Evolutionary conservation across 2,113 vertebrate genomes (phyloP).

Genomic region (Eretmochelys imbricata): DNA sequence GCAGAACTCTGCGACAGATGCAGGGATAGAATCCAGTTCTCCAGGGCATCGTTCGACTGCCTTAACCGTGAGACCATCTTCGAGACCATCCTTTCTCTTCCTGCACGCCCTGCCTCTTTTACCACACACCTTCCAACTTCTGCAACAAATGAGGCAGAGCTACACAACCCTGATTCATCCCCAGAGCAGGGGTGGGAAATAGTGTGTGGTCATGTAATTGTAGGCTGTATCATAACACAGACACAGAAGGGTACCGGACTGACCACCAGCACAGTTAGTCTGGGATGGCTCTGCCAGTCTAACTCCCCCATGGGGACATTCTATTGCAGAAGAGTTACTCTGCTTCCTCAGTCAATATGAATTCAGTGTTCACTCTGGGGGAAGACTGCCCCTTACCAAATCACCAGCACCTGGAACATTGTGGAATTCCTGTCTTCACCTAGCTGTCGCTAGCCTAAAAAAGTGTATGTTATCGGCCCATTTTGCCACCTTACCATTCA

Average conservation of each 20-base stretch:
- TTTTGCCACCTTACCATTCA: background rate
- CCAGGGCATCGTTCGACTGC: no score
- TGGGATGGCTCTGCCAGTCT: background rate
- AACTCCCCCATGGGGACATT: background rate
- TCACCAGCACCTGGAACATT: background rate
- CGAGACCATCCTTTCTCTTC: no score
- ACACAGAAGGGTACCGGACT: no score
- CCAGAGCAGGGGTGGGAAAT: no score
- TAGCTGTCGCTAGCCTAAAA: background rate
- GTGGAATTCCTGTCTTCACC: background rate
- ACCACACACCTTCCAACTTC: background rate
- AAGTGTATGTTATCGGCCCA: background rate
- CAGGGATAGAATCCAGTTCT: no score
- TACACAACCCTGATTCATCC: no score
- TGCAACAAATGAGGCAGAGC: background rate
- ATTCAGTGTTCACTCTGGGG: background rate
- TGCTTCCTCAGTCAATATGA: background rate
- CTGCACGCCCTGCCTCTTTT: no score
- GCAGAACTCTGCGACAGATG: no score
- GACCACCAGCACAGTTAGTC: background rate
- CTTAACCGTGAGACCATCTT: no score
- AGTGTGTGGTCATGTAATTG: no score
- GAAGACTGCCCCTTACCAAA: background rate
- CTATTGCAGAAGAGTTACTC: background rate
- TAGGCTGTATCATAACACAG: no score